phyloP scores from a whole-genome alignment of 2,113 vertebrate species.

The Psittacara wagleri region DNA sequence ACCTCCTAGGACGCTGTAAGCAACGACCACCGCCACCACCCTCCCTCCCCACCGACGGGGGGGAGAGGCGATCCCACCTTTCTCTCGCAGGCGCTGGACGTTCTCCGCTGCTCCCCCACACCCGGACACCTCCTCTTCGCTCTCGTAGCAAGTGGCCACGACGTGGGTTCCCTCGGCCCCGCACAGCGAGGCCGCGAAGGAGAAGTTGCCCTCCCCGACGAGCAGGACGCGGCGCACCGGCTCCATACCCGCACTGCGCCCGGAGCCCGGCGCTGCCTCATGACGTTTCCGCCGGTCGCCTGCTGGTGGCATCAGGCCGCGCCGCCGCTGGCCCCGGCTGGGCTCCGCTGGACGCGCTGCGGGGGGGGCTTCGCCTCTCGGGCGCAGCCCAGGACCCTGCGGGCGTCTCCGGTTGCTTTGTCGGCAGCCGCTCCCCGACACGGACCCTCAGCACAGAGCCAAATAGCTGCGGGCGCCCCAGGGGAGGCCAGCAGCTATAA shows the following conservation, averaged over 20 bases:
- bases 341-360: too few species aligned
- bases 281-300: neutral
- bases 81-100: slow-evolving; percentile 75
- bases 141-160: slow-evolving; percentile 85
- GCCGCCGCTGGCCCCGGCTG: neutral
- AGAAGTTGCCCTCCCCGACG: slow-evolving; percentile 95
- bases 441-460: neutral
- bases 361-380: too few species aligned
- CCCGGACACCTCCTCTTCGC: slow-evolving; percentile 57
- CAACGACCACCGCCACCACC: neutral
- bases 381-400: neutral
- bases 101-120: slow-evolving; percentile 70
- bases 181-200: slow-evolving; percentile 82
- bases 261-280: neutral
- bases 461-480: neutral
- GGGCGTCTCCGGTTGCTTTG: neutral
- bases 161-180: slow-evolving; percentile 33
- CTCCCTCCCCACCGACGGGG: neutral
- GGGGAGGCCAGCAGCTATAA: neutral
- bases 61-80: slow-evolving; percentile 67
- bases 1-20: neutral
- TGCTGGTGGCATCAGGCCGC: neutral
- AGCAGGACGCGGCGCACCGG: slow-evolving; percentile 72
- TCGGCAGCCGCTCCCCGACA: neutral
- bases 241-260: neutral